phyloP scores from a whole-genome alignment of 2,888 invertebrate species.

The Aproaerema taeniolella region DNA sequence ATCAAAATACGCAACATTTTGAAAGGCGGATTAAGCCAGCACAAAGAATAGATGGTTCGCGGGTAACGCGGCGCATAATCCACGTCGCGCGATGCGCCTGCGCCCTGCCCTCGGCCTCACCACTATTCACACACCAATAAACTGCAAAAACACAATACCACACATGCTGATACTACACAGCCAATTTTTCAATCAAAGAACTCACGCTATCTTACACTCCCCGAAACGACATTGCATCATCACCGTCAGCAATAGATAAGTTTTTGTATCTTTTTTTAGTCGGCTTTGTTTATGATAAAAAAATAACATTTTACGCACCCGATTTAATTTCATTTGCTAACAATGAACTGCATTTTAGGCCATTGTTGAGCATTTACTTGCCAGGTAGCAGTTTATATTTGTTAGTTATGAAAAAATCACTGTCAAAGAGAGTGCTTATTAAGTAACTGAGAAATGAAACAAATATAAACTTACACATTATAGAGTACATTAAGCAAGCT shows the following conservation, averaged over 20 bases:
- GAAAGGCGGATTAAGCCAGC: constrained; percentile 36
- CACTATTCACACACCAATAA: constrained; percentile 51
- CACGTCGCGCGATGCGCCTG: constrained; percentile 58
- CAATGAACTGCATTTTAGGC: too few relatives aligned
- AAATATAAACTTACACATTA: too few relatives aligned
- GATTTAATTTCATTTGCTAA: constrained; percentile 68
- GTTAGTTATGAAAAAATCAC: too few relatives aligned
- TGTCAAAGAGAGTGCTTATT: too few relatives aligned
- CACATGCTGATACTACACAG: constrained; percentile 7
- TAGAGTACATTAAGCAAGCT: too few relatives aligned
- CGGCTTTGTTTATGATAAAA: constrained; percentile 27
- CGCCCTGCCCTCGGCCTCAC: constrained; percentile 17
- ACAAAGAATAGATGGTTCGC: constrained; percentile 45
- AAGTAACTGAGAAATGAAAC: too few relatives aligned
- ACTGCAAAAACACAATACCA: constrained; percentile 63
- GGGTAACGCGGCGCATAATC: constrained; percentile 68
- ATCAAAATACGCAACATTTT: constrained; percentile 70
- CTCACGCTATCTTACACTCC: constrained; percentile 8
- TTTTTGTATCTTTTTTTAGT: neutral
- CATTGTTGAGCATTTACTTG: too few relatives aligned
- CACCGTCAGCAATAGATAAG: neutral
- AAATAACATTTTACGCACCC: constrained; percentile 39
- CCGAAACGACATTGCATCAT: constrained; percentile 9
- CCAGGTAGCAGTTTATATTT: too few relatives aligned
- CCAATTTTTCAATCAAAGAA: constrained; percentile 9